Evolutionary conservation across 2,797 vertebrate genomes (phyloP), one percentile per base, ranked within the genome.

Genomic region (Simalia tracyae): DNA sequence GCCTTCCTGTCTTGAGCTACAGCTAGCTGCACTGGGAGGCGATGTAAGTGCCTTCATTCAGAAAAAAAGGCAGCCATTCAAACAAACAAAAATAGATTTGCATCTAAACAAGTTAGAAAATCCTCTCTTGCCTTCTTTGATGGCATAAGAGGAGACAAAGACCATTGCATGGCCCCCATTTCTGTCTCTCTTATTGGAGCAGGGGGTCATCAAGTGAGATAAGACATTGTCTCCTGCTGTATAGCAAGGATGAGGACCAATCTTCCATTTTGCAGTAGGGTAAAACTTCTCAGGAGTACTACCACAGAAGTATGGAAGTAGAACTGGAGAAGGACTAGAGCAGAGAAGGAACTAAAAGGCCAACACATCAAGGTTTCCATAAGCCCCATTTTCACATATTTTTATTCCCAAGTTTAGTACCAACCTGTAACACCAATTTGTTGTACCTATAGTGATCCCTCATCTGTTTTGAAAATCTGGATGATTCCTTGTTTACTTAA

Each of bases 1-100:
- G 90, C 93, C 94, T 96, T 97, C 96, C 95, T 95, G 93, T 90
- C 89, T 94, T 94, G 92, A 46, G 90, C 81, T 93, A 90, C 87
- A 96, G 93, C 86, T 93, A 68, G 95, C 59, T 90, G 81, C 8
- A 95, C 84, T 72, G 93, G 90, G 93, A 95, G 91, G 60, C 2
- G 86, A 19, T 88, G 12, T 57, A 87, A 93, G 89, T 46, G 93
- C 93, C 89, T 95, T 86, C 92, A 94, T 94, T 94, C 94, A 96
- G 86, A 36, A 95, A 88, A 46, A 84, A 86, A 42, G 11, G 36
- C 57, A 46, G 93, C 61, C 61, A 50, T 86, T 0, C 15, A 63
- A 94, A 87, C 89, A 14, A 46, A 88, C 89, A 59, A 54, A 64
- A 84, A 54, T 1, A 89, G 12, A 46, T 50, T 54, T 93, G 60